Conservation (phyloP, 2,888 invertebrate species). For the Graphium colonna region DNA sequence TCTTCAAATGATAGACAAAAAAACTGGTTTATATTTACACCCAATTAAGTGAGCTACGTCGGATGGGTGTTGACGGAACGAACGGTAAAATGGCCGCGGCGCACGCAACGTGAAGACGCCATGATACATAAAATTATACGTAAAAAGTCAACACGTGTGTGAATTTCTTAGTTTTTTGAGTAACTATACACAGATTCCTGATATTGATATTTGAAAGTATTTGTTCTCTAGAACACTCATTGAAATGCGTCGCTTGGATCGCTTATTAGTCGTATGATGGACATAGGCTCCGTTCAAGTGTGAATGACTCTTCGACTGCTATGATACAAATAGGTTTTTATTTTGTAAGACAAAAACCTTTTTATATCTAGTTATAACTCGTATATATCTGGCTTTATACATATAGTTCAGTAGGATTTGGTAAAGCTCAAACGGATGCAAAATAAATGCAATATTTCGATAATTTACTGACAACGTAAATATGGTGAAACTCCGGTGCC, state of each 20-base stretch:
- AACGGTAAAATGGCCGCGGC: conserved; percentile 16
- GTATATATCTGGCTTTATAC: too few relatives aligned
- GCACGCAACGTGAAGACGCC: conserved; percentile 4
- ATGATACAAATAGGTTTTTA: too few relatives aligned
- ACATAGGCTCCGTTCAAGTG: too few relatives aligned
- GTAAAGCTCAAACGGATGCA: too few relatives aligned
- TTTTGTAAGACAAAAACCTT: too few relatives aligned
- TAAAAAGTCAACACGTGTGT: neutral
- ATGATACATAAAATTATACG: neutral
- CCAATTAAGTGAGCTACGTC: conserved; percentile 9
- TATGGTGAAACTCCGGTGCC: too few relatives aligned
- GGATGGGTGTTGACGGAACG: conserved; percentile 13
- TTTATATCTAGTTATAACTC: too few relatives aligned
- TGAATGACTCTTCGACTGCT: too few relatives aligned
- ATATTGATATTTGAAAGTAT: neutral
- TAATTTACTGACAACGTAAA: too few relatives aligned
- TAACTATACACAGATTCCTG: neutral
- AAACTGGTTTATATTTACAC: conserved; percentile 13
- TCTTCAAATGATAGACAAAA: conserved; percentile 1
- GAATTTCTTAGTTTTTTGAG: neutral
- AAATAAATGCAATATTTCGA: too few relatives aligned
- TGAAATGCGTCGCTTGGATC: neutral
- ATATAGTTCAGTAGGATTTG: too few relatives aligned
- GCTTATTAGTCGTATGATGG: neutral
- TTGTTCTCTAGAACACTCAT: neutral